Conservation (phyloP, 2,113 vertebrate species). For the Nyctibius bracteatus region DNA sequence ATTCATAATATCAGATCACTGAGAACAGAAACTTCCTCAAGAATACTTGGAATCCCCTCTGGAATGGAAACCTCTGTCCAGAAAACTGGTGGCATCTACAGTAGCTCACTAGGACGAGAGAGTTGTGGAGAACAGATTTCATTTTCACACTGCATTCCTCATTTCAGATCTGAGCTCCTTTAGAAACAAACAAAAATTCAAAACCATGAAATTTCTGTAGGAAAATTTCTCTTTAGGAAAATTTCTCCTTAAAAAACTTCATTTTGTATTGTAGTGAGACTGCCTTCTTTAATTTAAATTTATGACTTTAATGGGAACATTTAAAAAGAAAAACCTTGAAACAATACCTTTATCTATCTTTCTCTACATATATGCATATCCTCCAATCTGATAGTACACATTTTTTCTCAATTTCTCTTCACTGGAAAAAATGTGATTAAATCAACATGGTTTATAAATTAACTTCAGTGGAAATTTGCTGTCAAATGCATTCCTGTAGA, state of each 20-base stretch:
- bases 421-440: neutral
- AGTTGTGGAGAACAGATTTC: neutral
- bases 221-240: neutral
- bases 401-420: neutral
- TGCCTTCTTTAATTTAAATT: neutral
- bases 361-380: neutral
- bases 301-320: neutral
- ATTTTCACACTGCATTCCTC: neutral
- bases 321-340: neutral
- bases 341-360: neutral
- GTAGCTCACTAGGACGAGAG: neutral
- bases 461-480: neutral
- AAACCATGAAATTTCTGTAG: neutral
- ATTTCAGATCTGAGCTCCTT: neutral
- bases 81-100: neutral
- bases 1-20: neutral
- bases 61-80: neutral
- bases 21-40: neutral
- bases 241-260: neutral
- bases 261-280: neutral
- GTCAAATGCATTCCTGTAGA: neutral
- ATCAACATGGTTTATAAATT: neutral
- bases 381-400: fast-evolving
- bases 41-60: neutral
- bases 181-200: neutral